Evolutionary conservation across 2,797 vertebrate genomes (phyloP).

Genomic region (Xiphorhynchus erythropygius): DNA sequence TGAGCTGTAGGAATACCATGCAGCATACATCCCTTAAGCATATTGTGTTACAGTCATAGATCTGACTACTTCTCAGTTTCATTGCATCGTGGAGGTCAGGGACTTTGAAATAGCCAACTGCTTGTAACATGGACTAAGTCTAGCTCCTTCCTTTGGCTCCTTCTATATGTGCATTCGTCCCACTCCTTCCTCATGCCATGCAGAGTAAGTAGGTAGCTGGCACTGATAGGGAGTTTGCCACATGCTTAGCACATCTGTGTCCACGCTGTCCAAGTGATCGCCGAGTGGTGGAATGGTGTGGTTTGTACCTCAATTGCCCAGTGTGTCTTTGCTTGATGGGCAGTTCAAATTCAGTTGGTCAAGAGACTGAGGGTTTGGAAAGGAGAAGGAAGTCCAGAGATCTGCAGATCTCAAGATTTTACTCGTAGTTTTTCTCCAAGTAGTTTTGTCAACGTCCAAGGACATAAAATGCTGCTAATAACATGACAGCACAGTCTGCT

Average conservation of each 20-base stretch:
- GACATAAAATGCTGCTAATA: neutral
- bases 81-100: neutral
- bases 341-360: neutral
- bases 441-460: neutral
- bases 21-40: neutral
- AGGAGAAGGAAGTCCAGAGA: neutral
- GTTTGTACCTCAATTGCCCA: neutral
- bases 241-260: neutral
- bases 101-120: neutral
- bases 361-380: neutral
- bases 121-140: neutral
- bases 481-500: rapidly evolving
- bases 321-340: neutral
- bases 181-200: neutral
- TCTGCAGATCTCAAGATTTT: neutral
- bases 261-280: rapidly evolving
- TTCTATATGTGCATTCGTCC: neutral
- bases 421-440: neutral
- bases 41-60: neutral
- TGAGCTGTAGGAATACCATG: neutral
- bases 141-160: neutral
- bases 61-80: neutral
- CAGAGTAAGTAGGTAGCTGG: neutral
- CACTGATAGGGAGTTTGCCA: neutral
- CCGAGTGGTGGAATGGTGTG: neutral